Evolutionary conservation across 1,140 invertebrate species (phyloP).

Genomic region (Procambarus clarkii): DNA sequence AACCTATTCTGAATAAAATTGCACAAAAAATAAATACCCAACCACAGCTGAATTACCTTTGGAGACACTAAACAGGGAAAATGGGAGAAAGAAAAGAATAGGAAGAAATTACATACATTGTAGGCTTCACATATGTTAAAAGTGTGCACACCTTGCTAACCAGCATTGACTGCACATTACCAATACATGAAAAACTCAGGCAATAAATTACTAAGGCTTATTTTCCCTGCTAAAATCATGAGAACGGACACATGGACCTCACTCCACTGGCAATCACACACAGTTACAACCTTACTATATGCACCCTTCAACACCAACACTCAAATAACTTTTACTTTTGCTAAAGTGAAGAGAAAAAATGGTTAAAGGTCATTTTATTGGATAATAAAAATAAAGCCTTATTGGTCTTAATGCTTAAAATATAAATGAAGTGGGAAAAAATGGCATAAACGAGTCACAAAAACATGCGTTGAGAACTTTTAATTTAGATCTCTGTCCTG

Average conservation of each 20-base stretch:
- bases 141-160: not conserved
- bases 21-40: constrained; percentile 4
- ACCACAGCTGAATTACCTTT: constrained; percentile 1
- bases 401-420: not conserved
- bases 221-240: constrained; percentile 21
- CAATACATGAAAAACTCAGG: not conserved
- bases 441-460: not conserved
- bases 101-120: too few species aligned
- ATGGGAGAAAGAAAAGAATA: too few species aligned
- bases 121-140: not conserved
- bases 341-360: not conserved
- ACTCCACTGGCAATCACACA: not conserved
- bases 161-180: not conserved
- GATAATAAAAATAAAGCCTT: not conserved
- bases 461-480: not conserved
- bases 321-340: not conserved
- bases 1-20: constrained; percentile 7
- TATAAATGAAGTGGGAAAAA: not conserved
- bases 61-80: too few species aligned
- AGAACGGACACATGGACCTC: constrained; percentile 9
- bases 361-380: not conserved
- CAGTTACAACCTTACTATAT: not conserved
- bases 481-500: not conserved
- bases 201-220: constrained; percentile 25
- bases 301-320: not conserved